Conservation (phyloP, 2,113 vertebrate species). For the Phoenicopterus ruber region DNA sequence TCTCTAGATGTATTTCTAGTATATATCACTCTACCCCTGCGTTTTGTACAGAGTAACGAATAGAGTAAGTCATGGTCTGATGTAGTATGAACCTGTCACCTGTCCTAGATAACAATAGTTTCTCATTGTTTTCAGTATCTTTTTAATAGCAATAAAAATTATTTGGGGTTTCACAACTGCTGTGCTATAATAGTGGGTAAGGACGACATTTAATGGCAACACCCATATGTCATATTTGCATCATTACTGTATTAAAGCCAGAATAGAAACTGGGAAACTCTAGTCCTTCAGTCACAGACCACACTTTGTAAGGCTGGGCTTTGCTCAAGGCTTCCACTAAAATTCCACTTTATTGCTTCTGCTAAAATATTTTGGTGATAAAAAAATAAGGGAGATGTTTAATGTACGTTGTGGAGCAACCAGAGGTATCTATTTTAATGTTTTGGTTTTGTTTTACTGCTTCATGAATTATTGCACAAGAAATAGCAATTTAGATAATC, state of each 20-base stretch:
- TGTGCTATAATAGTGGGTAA: background rate
- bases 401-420: accelerated
- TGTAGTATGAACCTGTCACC: background rate
- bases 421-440: background rate
- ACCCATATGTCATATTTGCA: background rate
- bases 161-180: background rate
- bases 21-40: background rate
- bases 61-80: background rate
- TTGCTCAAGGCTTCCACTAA: background rate
- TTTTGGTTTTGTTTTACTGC: background rate
- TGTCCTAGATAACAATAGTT: background rate
- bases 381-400: background rate
- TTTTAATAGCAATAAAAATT: background rate
- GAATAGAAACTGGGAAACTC: background rate
- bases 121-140: background rate
- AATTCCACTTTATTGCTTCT: background rate
- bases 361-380: background rate
- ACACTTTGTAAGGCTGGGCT: background rate
- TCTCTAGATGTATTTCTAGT: background rate
- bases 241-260: background rate
- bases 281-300: background rate
- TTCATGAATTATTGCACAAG: background rate
- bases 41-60: background rate
- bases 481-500: background rate
- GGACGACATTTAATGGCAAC: background rate